Evolutionary conservation across 2,797 vertebrate genomes (phyloP).

Genomic region (Crenichthys baileyi): DNA sequence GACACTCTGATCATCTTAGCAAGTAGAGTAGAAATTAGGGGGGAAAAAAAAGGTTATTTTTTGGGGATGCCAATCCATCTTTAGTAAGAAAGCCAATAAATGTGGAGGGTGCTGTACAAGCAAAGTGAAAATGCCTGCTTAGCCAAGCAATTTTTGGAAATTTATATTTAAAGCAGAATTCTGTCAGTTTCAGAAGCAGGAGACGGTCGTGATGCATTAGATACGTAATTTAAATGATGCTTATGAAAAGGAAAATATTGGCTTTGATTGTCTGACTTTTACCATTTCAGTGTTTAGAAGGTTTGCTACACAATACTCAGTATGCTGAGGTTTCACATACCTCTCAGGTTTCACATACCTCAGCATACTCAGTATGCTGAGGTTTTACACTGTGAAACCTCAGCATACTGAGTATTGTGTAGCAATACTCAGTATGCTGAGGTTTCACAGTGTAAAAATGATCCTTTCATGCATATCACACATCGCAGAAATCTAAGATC

Average conservation of each 20-base stretch:
- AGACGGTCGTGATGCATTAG: background rate
- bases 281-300: background rate
- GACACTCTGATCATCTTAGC: background rate
- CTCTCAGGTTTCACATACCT: too few relatives aligned
- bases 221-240: background rate
- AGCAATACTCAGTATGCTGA: background rate
- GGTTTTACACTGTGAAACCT: too few relatives aligned
- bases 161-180: background rate
- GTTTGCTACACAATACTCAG: background rate
- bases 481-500: background rate
- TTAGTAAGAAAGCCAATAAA: background rate
- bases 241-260: background rate
- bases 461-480: conserved; percentile 2
- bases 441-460: background rate
- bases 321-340: background rate
- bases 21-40: background rate
- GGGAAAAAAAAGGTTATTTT: background rate
- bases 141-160: background rate
- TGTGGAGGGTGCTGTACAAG: background rate
- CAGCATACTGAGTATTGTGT: too few relatives aligned
- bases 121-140: background rate
- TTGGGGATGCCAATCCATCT: background rate
- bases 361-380: too few relatives aligned
- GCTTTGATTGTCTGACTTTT: background rate
- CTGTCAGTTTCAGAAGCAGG: background rate